Conservation (phyloP, 2,797 vertebrate genomes). For the Macrochelys suwanniensis region DNA sequence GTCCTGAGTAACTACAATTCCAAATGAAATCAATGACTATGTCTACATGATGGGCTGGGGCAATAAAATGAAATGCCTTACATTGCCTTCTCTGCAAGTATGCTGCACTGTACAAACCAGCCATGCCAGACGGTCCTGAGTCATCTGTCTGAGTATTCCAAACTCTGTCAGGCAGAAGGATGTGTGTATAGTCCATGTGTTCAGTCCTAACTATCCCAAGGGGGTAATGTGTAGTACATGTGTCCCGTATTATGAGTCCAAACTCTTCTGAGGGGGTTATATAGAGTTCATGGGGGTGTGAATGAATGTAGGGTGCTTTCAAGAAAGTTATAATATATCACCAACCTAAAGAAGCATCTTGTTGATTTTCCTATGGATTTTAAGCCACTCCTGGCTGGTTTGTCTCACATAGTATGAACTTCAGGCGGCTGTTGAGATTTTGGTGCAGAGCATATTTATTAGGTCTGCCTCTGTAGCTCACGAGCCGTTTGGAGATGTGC, state of each 20-base stretch:
- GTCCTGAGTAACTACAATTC: rapidly evolving
- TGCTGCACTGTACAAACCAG: neutral
- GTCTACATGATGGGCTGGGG: neutral
- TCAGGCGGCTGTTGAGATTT: neutral
- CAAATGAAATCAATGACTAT: rapidly evolving
- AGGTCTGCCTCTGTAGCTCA: neutral
- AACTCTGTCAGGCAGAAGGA: neutral
- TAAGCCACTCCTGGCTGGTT: neutral
- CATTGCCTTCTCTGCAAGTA: neutral
- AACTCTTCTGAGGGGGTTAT: neutral
- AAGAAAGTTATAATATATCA: neutral
- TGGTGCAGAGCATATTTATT: neutral
- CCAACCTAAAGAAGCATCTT: neutral
- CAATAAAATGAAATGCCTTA: neutral
- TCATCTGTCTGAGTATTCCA: neutral
- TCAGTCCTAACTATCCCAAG: neutral
- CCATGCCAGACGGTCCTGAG: neutral
- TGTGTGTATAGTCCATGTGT: neutral
- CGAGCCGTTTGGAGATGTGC: neutral
- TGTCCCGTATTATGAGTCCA: no score
- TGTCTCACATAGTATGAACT: neutral
- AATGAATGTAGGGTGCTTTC: neutral
- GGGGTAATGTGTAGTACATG: no score
- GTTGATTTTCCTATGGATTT: neutral
- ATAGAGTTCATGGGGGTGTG: neutral